A percentile compares a stretch with the other conserved stretches of the same genome.
Conservation (phyloP, 2,888 invertebrate species). For the Drosophila robusta region DNA sequence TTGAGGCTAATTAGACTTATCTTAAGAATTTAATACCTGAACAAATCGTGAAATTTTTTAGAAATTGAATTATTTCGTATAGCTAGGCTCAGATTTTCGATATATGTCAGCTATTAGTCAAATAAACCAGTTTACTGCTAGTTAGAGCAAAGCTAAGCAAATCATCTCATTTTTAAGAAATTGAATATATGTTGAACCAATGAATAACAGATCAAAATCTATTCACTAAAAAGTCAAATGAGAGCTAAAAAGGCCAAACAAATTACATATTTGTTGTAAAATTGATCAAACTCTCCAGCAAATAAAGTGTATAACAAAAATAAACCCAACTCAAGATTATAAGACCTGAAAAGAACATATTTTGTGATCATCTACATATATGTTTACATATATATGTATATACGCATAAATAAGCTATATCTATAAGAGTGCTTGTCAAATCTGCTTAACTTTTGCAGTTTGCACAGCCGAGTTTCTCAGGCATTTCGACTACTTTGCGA, state of each 20-base stretch:
- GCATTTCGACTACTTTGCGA: conserved; percentile 1
- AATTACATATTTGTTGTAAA: neutral
- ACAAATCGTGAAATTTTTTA: too few species aligned
- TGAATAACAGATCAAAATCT: neutral
- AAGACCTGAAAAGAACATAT: neutral
- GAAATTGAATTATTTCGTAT: too few species aligned
- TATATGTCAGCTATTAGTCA: neutral
- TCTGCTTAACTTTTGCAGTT: conserved; percentile 54
- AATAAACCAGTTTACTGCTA: neutral
- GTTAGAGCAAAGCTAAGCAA: neutral
- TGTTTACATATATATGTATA: conserved; percentile 3
- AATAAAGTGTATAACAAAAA: conserved; percentile 15
- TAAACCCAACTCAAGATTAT: neutral
- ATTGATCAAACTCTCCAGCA: neutral
- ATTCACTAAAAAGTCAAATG: too few species aligned
- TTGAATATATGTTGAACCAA: neutral
- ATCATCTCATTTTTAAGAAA: neutral
- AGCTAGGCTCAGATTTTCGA: too few species aligned
- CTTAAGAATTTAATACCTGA: too few species aligned
- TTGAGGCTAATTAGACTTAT: too few species aligned
- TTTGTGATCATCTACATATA: neutral
- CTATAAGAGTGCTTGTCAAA: conserved; percentile 64
- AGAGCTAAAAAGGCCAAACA: too few species aligned
- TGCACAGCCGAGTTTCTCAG: conserved; percentile 26
- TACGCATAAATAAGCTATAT: conserved; percentile 11